Conservation (phyloP, 2,797 vertebrate species). For the Bradypodion pumilum region DNA sequence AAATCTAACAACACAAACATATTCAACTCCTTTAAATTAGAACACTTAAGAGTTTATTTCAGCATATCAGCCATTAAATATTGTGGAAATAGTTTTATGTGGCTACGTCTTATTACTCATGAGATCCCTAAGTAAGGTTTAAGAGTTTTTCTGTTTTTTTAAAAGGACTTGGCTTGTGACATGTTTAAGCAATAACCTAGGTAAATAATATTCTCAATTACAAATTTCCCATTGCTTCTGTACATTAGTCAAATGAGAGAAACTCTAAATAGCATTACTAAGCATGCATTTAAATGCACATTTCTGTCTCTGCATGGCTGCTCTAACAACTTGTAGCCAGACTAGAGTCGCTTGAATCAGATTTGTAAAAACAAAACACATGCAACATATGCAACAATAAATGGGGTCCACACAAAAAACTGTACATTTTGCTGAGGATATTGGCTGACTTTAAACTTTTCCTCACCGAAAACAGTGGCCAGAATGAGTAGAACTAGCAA, state of each 20-base stretch:
- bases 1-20: constrained; percentile 62
- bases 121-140: constrained; percentile 40
- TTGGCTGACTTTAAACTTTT: neutral
- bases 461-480: neutral
- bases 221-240: constrained; percentile 43
- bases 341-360: constrained; percentile 36
- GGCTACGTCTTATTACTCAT: constrained; percentile 44
- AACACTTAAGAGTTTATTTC: constrained; percentile 61
- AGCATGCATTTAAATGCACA: constrained; percentile 25
- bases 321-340: constrained; percentile 27
- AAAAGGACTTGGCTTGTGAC: constrained; percentile 41
- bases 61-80: constrained; percentile 55
- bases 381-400: constrained; percentile 28
- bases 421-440: neutral
- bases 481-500: neutral
- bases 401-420: neutral
- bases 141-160: constrained; percentile 25
- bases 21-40: constrained; percentile 61
- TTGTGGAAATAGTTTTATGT: constrained; percentile 55
- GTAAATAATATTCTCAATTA: constrained; percentile 44
- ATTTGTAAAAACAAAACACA: constrained; percentile 10
- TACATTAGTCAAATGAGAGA: constrained; percentile 39
- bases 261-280: constrained; percentile 45
- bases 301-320: constrained; percentile 44
- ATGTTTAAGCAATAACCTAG: constrained; percentile 53